phyloP scores from a whole-genome alignment of 2,113 vertebrate species.

The Willisornis vidua region DNA sequence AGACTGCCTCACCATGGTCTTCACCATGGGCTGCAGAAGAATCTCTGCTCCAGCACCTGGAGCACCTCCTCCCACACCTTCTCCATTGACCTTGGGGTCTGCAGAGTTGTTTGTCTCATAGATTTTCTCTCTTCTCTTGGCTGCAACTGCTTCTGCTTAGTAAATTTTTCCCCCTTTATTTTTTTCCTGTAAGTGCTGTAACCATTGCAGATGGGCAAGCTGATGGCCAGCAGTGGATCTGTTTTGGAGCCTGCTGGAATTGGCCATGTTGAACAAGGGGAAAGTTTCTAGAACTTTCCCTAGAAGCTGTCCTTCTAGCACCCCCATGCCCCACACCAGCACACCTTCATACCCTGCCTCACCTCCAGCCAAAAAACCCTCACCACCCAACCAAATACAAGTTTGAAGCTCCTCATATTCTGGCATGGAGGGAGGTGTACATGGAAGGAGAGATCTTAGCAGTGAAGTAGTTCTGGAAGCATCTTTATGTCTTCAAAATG shows the following conservation, averaged over 20 bases:
- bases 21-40: not conserved
- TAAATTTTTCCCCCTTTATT: not conserved
- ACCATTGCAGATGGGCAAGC: not conserved
- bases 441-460: not conserved
- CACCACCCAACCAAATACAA: not conserved
- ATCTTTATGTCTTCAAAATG: not conserved
- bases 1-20: not conserved
- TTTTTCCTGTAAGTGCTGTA: not conserved
- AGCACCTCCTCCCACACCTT: not conserved
- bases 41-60: rapidly evolving
- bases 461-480: not conserved
- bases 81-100: not conserved
- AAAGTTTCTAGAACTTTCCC: not conserved
- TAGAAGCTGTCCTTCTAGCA: rapidly evolving
- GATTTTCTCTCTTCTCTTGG: not conserved
- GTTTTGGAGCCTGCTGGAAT: not conserved
- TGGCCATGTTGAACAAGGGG: not conserved
- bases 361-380: not conserved
- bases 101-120: not conserved
- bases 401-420: not conserved
- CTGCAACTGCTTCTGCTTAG: not conserved
- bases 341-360: not conserved
- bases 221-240: not conserved
- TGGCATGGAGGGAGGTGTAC: rapidly evolving
- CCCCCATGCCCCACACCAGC: too few species aligned